Conservation (phyloP, 2,888 invertebrate species). For the Papilio demoleus region DNA sequence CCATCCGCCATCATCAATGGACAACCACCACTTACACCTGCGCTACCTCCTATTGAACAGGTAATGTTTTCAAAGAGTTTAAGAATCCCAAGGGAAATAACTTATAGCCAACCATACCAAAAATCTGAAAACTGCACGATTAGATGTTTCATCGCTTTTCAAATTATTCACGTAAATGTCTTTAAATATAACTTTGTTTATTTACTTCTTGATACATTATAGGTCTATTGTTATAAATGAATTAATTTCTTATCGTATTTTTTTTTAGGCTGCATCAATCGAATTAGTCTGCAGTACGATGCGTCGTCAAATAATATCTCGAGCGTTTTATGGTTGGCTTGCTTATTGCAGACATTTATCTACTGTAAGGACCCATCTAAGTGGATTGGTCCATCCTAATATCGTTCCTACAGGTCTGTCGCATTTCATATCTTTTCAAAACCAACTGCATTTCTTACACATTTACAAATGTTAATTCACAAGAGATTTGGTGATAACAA, state of each 20-base stretch:
- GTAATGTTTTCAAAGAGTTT: constrained; percentile 48
- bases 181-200: too few species aligned
- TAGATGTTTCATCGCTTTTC: too few species aligned
- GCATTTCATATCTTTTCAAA: too few species aligned
- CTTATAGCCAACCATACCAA: too few species aligned
- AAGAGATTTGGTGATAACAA: too few species aligned
- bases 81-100: too few species aligned
- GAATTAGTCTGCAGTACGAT: constrained; percentile 96
- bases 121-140: too few species aligned
- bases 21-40: constrained; percentile 55
- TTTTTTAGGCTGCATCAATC: constrained; percentile 82
- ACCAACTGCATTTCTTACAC: too few species aligned
- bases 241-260: not conserved
- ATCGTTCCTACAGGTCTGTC: constrained; percentile 85
- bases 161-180: too few species aligned
- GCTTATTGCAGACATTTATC: constrained; percentile 96
- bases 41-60: constrained; percentile 66
- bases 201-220: too few species aligned
- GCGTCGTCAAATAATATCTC: constrained; percentile 96
- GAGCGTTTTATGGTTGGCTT: constrained; percentile 98
- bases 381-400: constrained; percentile 91
- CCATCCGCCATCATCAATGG: constrained; percentile 69
- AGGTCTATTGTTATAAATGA: not conserved
- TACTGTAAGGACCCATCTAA: constrained; percentile 95
- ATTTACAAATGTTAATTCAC: too few species aligned